Evolutionary conservation across 1,140 invertebrate species (phyloP), one percentile per base, ranked within the genome.

Genomic region (Ostrea edulis): DNA sequence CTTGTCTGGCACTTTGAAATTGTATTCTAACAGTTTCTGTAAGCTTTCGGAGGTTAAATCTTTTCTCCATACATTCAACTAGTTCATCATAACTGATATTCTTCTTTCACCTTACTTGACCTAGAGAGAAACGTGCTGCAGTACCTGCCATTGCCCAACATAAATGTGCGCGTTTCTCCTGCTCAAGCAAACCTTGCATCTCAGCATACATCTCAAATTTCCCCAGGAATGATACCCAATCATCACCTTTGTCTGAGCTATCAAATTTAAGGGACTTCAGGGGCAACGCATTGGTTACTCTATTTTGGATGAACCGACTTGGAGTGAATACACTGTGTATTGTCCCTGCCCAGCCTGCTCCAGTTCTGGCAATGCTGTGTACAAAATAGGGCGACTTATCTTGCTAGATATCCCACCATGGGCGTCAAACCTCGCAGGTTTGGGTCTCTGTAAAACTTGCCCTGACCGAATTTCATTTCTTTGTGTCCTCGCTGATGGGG

Each of bases 11-110:
- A n/a, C n/a, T n/a, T n/a, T n/a, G n/a, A n/a, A n/a, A n/a, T n/a
- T n/a, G n/a, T n/a, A 82, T 87, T 29, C 83, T 82, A 3, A 65
- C 77, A 11, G 90, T 90, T 68, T 89, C 90, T 9, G 85, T 58
- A 17, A 90, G 29, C 22, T 89, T 85, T 12, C 83, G 35, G 7
- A 77, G 54, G 82, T 82, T 77, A 81, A 90, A 90, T n/a, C n/a
- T n/a, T 8, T 83, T 86, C 86, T 88, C 88, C 85, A 89, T 65
- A 17, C 58, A 65, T n/a, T 82, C 29, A 1, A 86, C 20, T 52
- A 86, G n/a, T 29, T 88, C 85, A 52, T n/a, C n/a, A 68, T 65
- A 86, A 17, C 25, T 65, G n/a, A 71, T 65, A 22, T 86, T 52
- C n/a, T 71, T 52, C 8, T 65, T 65, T 35, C 52, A 52, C 20